Evolutionary conservation across 1,140 invertebrate species (phyloP).

Genomic region (Drosophila persimilis): DNA sequence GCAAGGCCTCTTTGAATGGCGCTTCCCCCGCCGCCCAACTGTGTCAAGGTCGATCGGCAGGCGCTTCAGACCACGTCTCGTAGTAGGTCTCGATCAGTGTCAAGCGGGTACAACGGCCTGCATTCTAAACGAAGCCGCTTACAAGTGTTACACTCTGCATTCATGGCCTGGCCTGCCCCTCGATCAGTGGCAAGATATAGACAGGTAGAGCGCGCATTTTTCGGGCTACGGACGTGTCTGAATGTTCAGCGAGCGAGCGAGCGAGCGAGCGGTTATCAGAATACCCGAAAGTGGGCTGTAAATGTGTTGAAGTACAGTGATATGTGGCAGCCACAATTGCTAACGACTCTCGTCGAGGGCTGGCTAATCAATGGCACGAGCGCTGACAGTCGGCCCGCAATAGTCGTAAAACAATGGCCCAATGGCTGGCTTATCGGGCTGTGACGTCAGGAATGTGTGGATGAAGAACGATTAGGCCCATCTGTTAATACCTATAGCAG

Average conservation of each 20-base stretch:
- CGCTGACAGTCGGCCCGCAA: slow-evolving; percentile 2
- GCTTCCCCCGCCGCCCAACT: slow-evolving; percentile 4
- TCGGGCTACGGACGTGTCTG: slow-evolving; percentile 41
- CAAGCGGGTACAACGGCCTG: slow-evolving; percentile 23
- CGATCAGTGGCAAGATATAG: too few relatives aligned
- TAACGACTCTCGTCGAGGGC: slow-evolving; percentile 6
- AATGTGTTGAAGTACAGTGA: slow-evolving; percentile 15
- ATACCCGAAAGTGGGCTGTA: slow-evolving; percentile 23
- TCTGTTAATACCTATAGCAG: slow-evolving; percentile 10
- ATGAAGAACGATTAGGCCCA: slow-evolving; percentile 16
- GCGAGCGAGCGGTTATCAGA: slow-evolving; percentile 31
- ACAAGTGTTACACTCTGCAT: slow-evolving; percentile 2
- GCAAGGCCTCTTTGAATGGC: not conserved
- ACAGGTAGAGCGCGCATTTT: slow-evolving; percentile 18
- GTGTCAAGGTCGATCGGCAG: slow-evolving; percentile 34
- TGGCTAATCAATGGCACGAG: slow-evolving; percentile 72
- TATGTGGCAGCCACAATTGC: slow-evolving; percentile 8
- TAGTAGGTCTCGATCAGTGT: slow-evolving; percentile 8
- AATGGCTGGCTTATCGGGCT: slow-evolving; percentile 26
- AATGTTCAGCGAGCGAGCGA: slow-evolving; percentile 2
- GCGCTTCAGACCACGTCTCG: not conserved
- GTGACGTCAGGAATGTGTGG: slow-evolving; percentile 56
- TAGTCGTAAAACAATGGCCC: slow-evolving; percentile 15
- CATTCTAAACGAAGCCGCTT: slow-evolving; percentile 23
- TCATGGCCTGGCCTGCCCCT: slow-evolving; percentile 16